Evolutionary conservation across 2,888 invertebrate genomes (phyloP).

Genomic region (Cantharis lateralis): DNA sequence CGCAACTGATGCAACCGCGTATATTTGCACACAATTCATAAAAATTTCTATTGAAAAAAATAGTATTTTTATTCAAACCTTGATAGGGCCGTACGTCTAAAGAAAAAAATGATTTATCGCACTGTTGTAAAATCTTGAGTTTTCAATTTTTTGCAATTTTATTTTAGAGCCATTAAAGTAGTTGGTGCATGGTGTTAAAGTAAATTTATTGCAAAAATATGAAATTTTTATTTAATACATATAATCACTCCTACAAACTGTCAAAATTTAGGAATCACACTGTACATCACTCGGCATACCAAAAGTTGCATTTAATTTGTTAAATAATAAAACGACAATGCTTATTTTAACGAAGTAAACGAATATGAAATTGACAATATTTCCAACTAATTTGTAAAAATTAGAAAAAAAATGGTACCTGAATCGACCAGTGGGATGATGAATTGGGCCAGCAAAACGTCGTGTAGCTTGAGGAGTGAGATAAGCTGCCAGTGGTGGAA

Average conservation of each 20-base stretch:
- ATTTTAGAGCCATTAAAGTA: too few species aligned
- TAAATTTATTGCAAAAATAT: too few species aligned
- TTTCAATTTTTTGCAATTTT: too few species aligned
- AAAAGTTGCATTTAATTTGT: neutral
- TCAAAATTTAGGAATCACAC: neutral
- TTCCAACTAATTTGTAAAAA: neutral
- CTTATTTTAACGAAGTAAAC: neutral
- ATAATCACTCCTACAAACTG: neutral
- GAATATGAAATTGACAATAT: neutral
- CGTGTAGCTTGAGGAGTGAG: slow-evolving; percentile 78
- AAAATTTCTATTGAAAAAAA: too few species aligned
- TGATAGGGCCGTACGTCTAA: too few species aligned
- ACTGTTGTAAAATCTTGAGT: too few species aligned
- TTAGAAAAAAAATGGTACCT: slow-evolving; percentile 59
- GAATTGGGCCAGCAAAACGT: slow-evolving; percentile 82
- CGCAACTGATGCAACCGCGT: too few species aligned
- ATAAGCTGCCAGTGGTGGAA: slow-evolving; percentile 78
- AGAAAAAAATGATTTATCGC: too few species aligned
- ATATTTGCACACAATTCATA: too few species aligned
- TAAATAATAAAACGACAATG: neutral
- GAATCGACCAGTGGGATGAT: slow-evolving; percentile 73
- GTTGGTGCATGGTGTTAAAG: too few species aligned
- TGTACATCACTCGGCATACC: neutral
- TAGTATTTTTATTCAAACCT: too few species aligned
- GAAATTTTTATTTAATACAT: neutral